Conservation (phyloP, 2,113 vertebrate genomes). For the Micromys minutus region DNA sequence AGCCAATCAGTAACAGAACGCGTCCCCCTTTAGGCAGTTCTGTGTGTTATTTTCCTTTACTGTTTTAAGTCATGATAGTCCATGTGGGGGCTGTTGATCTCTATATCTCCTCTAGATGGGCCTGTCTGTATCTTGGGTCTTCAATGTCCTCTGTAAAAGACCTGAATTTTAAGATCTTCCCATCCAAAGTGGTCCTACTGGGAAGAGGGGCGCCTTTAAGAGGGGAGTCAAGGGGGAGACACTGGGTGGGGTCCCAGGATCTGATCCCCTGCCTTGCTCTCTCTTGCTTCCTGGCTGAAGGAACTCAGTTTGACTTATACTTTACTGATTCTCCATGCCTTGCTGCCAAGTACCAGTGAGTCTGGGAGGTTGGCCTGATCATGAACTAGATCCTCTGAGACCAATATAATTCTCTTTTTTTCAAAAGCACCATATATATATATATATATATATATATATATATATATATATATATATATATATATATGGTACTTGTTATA, state of each 20-base stretch:
- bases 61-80: not conserved
- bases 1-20: not conserved
- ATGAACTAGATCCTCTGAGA: not conserved
- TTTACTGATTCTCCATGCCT: too few relatives aligned
- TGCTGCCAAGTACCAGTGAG: not conserved
- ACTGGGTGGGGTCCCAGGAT: not conserved
- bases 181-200: not conserved
- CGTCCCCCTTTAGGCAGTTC: not conserved
- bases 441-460: too few relatives aligned
- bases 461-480: too few relatives aligned
- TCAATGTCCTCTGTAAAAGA: not conserved
- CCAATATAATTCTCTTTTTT: too few relatives aligned
- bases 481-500: too few relatives aligned
- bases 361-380: not conserved
- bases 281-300: not conserved
- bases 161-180: not conserved
- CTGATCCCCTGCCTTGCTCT: too few relatives aligned
- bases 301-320: not conserved
- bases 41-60: not conserved
- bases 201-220: not conserved
- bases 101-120: not conserved
- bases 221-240: not conserved
- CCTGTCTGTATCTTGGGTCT: not conserved
- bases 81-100: not conserved
- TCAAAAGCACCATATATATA: not conserved